Percentiles rank a stretch among this genome's conserved stretches.
Evolutionary conservation across 2,797 vertebrate species (phyloP).

Genomic region (Loris lydekkerianus): DNA sequence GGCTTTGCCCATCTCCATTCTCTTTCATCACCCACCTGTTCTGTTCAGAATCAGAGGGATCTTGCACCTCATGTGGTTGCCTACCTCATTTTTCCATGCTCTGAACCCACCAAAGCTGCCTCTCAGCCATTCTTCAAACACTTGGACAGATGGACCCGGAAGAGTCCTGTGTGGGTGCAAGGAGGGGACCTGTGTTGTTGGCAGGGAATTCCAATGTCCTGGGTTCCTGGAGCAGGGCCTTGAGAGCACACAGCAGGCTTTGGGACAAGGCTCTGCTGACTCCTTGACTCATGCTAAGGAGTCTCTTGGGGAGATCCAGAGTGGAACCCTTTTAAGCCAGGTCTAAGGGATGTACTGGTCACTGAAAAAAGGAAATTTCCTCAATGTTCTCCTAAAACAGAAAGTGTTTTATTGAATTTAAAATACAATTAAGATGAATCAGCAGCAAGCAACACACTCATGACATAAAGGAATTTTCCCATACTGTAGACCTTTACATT

Average conservation of each 20-base stretch:
- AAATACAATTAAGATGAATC: neutral
- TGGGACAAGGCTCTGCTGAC: neutral
- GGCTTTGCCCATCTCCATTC: neutral
- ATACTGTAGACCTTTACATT: neutral
- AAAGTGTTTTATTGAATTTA: neutral
- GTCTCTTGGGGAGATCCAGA: neutral
- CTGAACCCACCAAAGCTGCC: neutral
- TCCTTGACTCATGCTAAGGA: neutral
- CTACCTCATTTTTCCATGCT: neutral
- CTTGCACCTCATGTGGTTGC: neutral
- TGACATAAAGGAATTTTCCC: neutral
- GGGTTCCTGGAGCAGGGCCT: neutral
- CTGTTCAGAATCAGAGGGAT: neutral
- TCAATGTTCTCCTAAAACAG: neutral
- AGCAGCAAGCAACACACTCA: no score
- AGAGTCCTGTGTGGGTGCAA: neutral
- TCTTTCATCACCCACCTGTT: neutral
- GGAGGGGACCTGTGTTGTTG: neutral
- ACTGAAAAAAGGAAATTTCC: neutral
- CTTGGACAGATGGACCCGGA: neutral
- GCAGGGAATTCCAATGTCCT: neutral
- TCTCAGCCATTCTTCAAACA: neutral
- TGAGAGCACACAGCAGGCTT: fast-evolving
- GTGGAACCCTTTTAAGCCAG: neutral
- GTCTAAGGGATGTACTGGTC: neutral